Conservation (phyloP, 2,888 invertebrate species). For the Cheiracanthium punctorium region DNA sequence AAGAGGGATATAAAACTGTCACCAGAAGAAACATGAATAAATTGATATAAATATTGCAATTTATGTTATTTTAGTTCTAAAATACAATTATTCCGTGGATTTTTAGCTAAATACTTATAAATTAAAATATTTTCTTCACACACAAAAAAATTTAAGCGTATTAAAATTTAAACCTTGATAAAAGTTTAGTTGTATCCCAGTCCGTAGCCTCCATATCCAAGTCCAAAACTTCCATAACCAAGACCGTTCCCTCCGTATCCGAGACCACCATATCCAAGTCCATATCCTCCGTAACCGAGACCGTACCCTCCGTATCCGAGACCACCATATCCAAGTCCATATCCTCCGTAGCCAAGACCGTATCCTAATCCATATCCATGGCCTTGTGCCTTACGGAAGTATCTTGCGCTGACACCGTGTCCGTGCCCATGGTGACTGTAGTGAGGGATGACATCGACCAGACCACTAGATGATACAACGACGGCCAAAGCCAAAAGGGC, state of each 20-base stretch:
- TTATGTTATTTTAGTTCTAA: too few relatives aligned
- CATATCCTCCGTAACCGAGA: conserved; percentile 22
- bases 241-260: neutral
- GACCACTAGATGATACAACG: neutral
- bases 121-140: too few relatives aligned
- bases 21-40: too few relatives aligned
- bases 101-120: too few relatives aligned
- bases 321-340: neutral
- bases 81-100: too few relatives aligned
- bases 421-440: conserved; percentile 32
- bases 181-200: too few relatives aligned
- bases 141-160: too few relatives aligned
- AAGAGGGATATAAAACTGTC: too few relatives aligned
- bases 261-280: conserved; percentile 7
- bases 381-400: conserved; percentile 24
- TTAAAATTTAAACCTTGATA: too few relatives aligned
- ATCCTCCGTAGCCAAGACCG: conserved; percentile 14
- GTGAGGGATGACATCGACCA: conserved; percentile 43
- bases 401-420: conserved; percentile 36
- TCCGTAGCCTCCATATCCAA: too few relatives aligned
- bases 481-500: conserved; percentile 16
- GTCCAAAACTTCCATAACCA: too few relatives aligned
- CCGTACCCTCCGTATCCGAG: neutral
- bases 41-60: too few relatives aligned
- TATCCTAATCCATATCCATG: neutral